Evolutionary conservation across 2,113 vertebrate species (phyloP).

Genomic region (rat (Rattus norvegicus)): GRCr8 NC_086025.1:62348001-62348500

Average conservation of each 20-base stretch:
- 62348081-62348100: neutral
- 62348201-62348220: neutral
- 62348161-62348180: neutral
- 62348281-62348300: conserved; percentile 28
- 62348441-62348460: conserved; percentile 6
- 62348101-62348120: neutral
- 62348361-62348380: conserved; percentile 60
- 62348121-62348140: neutral
- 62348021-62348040: neutral
- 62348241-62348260: neutral
- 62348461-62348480: neutral
- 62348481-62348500: neutral
- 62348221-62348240: neutral
- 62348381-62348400: conserved; percentile 41
- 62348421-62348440: conserved; percentile 46
- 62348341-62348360: conserved; percentile 62
- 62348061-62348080: conserved; percentile 14
- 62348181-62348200: neutral
- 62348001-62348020: neutral
- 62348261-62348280: conserved; percentile 45
- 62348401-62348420: conserved; percentile 52
- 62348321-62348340: conserved; percentile 67
- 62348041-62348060: neutral
- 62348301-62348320: conserved; percentile 47
- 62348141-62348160: neutral